Percentiles rank a stretch among this genome's conserved stretches.
phyloP scores from a whole-genome alignment of 2,888 invertebrate genomes.

The Trisateles emortualis region DNA sequence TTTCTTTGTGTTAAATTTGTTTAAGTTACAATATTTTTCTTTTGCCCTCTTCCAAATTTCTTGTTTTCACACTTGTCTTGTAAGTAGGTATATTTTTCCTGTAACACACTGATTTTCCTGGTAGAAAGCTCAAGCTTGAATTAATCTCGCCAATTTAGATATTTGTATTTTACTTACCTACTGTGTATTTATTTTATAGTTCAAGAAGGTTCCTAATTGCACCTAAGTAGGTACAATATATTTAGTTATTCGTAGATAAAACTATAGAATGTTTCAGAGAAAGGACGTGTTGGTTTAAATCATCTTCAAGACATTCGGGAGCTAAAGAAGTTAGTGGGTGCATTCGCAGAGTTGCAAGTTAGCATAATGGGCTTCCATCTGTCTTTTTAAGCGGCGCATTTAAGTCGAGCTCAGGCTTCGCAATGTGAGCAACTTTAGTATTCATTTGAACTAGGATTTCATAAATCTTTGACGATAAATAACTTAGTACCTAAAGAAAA shows the following conservation, averaged over 20 bases:
- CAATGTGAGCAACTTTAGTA: slow-evolving; percentile 38
- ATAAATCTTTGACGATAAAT: slow-evolving; percentile 21
- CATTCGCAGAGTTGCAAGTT: slow-evolving; percentile 44
- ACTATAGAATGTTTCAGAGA: background rate
- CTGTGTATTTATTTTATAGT: too few species aligned
- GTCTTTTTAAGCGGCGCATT: slow-evolving; percentile 58
- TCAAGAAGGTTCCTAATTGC: too few species aligned
- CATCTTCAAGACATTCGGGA: slow-evolving; percentile 39
- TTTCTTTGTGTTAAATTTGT: too few species aligned
- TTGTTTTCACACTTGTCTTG: too few species aligned
- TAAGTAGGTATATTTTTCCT: too few species aligned
- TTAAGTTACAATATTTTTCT: too few species aligned
- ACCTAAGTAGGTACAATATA: too few species aligned
- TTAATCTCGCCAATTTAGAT: too few species aligned
- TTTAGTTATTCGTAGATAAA: background rate
- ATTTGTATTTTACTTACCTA: too few species aligned
- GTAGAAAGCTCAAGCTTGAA: too few species aligned
- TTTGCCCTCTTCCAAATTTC: too few species aligned
- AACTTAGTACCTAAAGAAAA: background rate
- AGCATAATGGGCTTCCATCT: slow-evolving; percentile 53
- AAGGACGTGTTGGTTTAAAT: slow-evolving; percentile 34
- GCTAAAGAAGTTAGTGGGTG: slow-evolving; percentile 35
- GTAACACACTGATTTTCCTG: too few species aligned
- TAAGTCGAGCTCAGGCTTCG: slow-evolving; percentile 47
- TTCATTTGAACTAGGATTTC: slow-evolving; percentile 37